A percentile compares a stretch with the other conserved stretches of the same genome.
These are phyloP conservation scores for Erynnis tages DNA, from an alignment of 2,888 invertebrate species.

Conservation along the genomic window DNA sequence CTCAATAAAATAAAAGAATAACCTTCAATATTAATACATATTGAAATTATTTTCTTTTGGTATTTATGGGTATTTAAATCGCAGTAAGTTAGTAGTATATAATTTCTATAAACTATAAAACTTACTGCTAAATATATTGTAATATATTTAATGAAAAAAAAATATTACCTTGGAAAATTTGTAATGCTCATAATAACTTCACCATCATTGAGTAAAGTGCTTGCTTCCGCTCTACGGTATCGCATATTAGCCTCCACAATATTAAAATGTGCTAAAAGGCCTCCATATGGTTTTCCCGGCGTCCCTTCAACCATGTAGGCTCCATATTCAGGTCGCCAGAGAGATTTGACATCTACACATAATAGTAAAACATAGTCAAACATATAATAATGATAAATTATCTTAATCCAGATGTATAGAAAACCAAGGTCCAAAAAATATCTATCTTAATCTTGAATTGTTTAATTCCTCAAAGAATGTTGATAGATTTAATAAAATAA, in stretches of 20 bases:
- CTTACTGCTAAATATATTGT: slow-evolving; percentile 1
- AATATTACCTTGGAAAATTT: slow-evolving; percentile 91
- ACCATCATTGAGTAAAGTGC: slow-evolving; percentile 86
- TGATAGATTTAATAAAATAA: no score
- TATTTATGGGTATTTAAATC: no score
- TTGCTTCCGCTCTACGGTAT: slow-evolving; percentile 91
- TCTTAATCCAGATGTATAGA: no score
- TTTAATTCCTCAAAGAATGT: no score
- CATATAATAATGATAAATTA: background rate
- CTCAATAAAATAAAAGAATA: no score
- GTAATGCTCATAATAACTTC: slow-evolving; percentile 95
- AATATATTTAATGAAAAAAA: background rate
- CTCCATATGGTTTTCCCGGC: slow-evolving; percentile 97
- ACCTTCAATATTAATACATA: no score
- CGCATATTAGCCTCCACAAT: slow-evolving; percentile 99
- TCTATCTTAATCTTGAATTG: no score
- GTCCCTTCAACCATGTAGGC: slow-evolving; percentile 99
- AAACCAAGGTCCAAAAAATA: no score
- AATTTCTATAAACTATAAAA: no score
- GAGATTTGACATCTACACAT: slow-evolving; percentile 86
- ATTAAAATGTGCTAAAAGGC: slow-evolving; percentile 97
- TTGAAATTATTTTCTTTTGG: no score
- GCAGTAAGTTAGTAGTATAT: no score
- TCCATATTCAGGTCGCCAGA: slow-evolving; percentile 99
- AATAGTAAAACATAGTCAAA: background rate